These are phyloP conservation scores for Adelphocoris suturalis DNA, from an alignment of 2,888 invertebrate genomes.

Conservation along the genomic window DNA sequence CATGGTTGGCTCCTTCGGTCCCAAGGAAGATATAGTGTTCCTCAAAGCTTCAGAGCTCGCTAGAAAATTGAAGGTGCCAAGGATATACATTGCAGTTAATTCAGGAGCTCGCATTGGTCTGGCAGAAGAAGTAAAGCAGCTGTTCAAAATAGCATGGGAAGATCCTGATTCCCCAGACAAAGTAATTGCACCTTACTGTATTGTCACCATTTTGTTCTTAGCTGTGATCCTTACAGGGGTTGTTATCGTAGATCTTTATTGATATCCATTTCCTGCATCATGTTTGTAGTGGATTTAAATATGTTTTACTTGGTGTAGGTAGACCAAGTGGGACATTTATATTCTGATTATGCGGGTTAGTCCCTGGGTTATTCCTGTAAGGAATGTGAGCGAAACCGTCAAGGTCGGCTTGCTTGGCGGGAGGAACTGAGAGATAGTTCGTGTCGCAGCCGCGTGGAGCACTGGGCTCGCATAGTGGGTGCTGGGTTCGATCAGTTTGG, in stretches of 20 bases:
- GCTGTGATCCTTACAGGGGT: background rate
- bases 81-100: slow-evolving; percentile 97
- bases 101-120: slow-evolving; percentile 98
- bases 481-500: no score
- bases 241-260: background rate
- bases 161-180: slow-evolving; percentile 94
- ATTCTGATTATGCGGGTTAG: no score
- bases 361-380: no score
- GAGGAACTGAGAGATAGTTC: no score
- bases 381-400: no score
- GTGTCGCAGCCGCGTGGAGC: no score
- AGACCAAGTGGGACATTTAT: no score
- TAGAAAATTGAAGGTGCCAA: slow-evolving; percentile 89
- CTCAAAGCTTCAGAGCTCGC: slow-evolving; percentile 92
- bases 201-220: background rate
- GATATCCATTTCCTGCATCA: background rate
- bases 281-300: no score
- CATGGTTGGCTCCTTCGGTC: slow-evolving; percentile 97
- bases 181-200: slow-evolving; percentile 77
- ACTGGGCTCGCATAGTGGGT: no score
- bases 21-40: slow-evolving; percentile 94
- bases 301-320: no score
- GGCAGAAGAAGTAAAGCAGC: slow-evolving; percentile 96
- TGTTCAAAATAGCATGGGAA: slow-evolving; percentile 95
- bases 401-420: no score